Evolutionary conservation across 2,113 vertebrate species (phyloP).

Genomic region (Vimba vimba): DNA sequence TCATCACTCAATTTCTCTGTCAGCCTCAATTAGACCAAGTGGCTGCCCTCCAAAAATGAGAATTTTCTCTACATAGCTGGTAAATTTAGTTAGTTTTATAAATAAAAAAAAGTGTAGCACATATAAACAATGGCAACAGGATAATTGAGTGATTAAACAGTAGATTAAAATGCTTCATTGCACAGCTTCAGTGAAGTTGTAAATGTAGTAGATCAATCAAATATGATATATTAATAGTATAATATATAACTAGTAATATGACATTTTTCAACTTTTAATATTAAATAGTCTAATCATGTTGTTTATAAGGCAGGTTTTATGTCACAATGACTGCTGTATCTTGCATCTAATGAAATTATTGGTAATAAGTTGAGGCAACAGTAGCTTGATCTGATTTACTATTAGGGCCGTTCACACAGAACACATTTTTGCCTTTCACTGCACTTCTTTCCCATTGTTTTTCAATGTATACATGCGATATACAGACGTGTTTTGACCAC

Average conservation of each 20-base stretch:
- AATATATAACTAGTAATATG: no score
- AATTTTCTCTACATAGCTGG: conserved; percentile 5
- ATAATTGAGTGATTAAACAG: not conserved
- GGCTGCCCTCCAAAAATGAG: conserved; percentile 34
- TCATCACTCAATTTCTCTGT: conserved; percentile 36
- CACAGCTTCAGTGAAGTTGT: not conserved
- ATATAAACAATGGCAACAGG: not conserved
- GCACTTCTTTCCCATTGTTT: not conserved
- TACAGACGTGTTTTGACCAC: not conserved
- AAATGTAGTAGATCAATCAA: conserved; percentile 14
- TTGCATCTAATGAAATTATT: conserved; percentile 44
- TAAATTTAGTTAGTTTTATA: not conserved
- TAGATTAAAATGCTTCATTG: conserved; percentile 7
- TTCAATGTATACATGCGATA: not conserved
- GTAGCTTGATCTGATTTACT: conserved; percentile 43
- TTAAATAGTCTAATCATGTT: conserved; percentile 21
- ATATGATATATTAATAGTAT: not conserved
- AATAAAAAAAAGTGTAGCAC: not conserved
- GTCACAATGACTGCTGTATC: conserved; percentile 43
- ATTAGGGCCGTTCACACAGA: not conserved
- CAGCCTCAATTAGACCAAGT: conserved; percentile 20
- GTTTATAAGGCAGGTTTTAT: conserved; percentile 43
- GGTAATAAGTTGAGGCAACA: conserved; percentile 27
- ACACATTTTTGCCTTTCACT: not conserved
- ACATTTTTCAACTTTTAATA: conserved; percentile 33